phyloP scores from a whole-genome alignment of 1,140 invertebrate genomes.

The Episyrphus balteatus region DNA sequence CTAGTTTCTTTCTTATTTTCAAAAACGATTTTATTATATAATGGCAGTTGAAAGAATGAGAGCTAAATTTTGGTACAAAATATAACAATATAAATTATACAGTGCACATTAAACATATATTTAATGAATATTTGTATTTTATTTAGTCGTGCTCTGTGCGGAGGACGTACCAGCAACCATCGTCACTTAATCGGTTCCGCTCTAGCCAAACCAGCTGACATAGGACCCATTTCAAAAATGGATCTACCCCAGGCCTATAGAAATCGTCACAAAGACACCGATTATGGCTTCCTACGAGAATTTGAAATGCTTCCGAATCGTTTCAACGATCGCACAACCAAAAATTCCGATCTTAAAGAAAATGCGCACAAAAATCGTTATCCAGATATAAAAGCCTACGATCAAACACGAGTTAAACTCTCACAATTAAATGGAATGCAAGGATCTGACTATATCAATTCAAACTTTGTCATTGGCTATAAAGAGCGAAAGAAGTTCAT shows the following conservation, averaged over 20 bases:
- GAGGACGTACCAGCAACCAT: constrained; percentile 29
- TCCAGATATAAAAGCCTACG: constrained; percentile 83
- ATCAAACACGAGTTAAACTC: constrained; percentile 81
- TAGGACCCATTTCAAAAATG: constrained; percentile 62
- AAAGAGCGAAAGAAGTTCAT: constrained; percentile 90
- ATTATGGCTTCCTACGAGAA: constrained; percentile 80
- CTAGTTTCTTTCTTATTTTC: too few relatives aligned
- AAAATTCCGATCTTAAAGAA: constrained; percentile 75
- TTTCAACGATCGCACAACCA: constrained; percentile 74
- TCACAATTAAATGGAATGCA: constrained; percentile 60
- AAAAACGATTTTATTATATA: too few relatives aligned
- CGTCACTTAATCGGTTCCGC: constrained; percentile 30
- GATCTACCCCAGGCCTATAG: constrained; percentile 62
- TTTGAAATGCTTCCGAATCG: constrained; percentile 77
- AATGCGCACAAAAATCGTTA: constrained; percentile 81
- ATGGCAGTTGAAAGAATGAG: too few relatives aligned
- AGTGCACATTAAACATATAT: too few relatives aligned
- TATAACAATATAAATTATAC: too few relatives aligned
- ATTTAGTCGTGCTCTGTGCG: constrained; percentile 24
- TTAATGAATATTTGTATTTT: background rate
- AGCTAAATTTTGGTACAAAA: too few relatives aligned
- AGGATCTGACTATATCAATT: constrained; percentile 85
- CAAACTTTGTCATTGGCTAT: constrained; percentile 82
- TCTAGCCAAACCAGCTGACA: constrained; percentile 59
- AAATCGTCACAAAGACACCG: constrained; percentile 71